phyloP scores from a whole-genome alignment of 2,113 vertebrate species.

The Muntiacus reevesi region DNA sequence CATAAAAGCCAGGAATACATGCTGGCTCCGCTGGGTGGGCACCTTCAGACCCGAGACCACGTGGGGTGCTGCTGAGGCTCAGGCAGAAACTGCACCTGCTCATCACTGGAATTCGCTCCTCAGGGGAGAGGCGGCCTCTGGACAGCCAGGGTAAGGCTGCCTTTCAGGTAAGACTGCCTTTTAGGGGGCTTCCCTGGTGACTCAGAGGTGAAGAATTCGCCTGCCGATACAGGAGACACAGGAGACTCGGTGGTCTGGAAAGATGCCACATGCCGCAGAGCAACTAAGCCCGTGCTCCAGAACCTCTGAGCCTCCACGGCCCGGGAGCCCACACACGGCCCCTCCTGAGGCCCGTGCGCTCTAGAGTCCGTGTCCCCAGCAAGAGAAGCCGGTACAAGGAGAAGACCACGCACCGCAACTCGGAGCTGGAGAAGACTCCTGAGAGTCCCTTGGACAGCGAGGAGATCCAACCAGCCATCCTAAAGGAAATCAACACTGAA shows the following conservation, averaged over 20 bases:
- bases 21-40: rapidly evolving
- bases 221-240: not conserved
- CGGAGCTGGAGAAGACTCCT: not conserved
- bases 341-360: rapidly evolving
- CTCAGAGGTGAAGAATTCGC: not conserved
- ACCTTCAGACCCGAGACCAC: rapidly evolving
- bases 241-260: rapidly evolving
- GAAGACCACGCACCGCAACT: rapidly evolving
- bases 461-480: not conserved
- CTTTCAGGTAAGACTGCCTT: not conserved
- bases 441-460: not conserved
- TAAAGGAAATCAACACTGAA: not conserved
- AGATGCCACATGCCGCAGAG: not conserved
- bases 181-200: not conserved
- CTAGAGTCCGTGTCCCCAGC: not conserved
- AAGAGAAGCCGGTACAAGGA: not conserved
- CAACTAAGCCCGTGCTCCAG: rapidly evolving
- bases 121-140: not conserved
- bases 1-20: not conserved
- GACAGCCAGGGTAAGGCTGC: not conserved
- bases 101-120: rapidly evolving
- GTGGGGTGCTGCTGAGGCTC: not conserved
- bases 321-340: not conserved
- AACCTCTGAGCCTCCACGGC: not conserved
- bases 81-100: rapidly evolving